Conservation (phyloP, 2,888 invertebrate species). For the Lasioglossum zephyrum region DNA sequence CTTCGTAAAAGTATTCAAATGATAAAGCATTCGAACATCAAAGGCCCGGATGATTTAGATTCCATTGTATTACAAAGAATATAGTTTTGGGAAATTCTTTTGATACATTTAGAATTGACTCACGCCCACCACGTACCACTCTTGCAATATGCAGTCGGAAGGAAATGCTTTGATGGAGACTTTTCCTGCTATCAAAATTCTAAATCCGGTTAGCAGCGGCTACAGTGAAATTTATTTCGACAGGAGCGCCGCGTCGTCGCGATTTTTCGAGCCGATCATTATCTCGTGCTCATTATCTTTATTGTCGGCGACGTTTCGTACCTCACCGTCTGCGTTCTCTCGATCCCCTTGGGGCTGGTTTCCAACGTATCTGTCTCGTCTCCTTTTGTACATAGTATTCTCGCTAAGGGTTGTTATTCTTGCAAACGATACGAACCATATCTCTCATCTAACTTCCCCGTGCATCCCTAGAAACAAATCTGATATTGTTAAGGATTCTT, state of each 20-base stretch:
- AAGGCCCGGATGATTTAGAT: too few species aligned
- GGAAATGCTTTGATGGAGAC: too few species aligned
- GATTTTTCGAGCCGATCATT: conserved; percentile 12
- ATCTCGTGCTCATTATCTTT: conserved; percentile 47
- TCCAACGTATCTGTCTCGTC: conserved; percentile 3
- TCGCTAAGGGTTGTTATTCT: not conserved
- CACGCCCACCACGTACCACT: too few species aligned
- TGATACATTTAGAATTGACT: too few species aligned
- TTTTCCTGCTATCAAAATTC: too few species aligned
- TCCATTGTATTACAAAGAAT: too few species aligned
- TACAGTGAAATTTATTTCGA: conserved; percentile 15
- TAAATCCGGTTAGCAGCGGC: not conserved
- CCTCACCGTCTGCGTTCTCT: not conserved
- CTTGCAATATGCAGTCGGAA: too few species aligned
- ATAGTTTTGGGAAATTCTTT: not conserved
- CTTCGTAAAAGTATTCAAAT: too few species aligned
- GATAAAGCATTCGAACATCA: too few species aligned
- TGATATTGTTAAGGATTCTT: not conserved
- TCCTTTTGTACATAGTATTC: not conserved
- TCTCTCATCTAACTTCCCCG: not conserved
- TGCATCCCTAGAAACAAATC: not conserved
- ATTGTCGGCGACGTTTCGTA: conserved; percentile 26
- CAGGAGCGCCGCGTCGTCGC: not conserved
- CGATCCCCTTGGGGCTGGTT: conserved; percentile 8
- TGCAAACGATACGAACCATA: not conserved